A percentile compares a stretch with the other conserved stretches of the same genome.
Evolutionary conservation across 1,140 invertebrate species (phyloP).

Genomic region (Elysia chlorotica): DNA sequence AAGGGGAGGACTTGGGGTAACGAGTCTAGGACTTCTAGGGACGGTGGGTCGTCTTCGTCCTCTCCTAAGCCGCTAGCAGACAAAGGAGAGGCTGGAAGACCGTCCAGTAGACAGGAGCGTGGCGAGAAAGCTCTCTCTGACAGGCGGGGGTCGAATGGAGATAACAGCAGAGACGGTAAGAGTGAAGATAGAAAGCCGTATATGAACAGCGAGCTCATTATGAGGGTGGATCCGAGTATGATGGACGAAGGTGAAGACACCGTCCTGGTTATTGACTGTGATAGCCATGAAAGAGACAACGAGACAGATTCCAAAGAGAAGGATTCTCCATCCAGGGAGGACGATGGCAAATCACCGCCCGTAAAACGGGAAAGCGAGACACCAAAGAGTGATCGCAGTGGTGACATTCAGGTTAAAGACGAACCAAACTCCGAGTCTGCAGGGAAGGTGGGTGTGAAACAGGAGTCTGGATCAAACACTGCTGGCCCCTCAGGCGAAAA

Average conservation of each 20-base stretch:
- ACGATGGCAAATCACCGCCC: too few relatives aligned
- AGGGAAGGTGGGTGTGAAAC: too few relatives aligned
- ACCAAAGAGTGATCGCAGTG: not conserved
- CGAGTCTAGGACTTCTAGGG: conserved; percentile 61
- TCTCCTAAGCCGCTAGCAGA: not conserved
- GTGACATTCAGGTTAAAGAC: not conserved
- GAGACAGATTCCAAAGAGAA: not conserved
- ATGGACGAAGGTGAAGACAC: too few relatives aligned
- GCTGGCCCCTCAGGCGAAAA: too few relatives aligned
- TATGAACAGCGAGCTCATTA: not conserved
- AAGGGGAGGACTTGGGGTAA: too few relatives aligned
- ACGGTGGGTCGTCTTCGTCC: not conserved
- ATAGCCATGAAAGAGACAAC: not conserved
- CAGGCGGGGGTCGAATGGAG: not conserved
- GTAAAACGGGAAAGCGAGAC: too few relatives aligned
- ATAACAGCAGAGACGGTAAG: too few relatives aligned
- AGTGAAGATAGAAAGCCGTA: not conserved
- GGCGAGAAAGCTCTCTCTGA: not conserved
- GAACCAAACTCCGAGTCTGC: not conserved
- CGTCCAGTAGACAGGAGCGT: not conserved
- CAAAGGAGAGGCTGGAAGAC: not conserved
- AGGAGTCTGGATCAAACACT: too few relatives aligned
- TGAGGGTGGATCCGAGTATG: too few relatives aligned
- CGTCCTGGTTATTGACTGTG: not conserved
- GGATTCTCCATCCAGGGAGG: too few relatives aligned